Conservation (phyloP, 2,797 vertebrate genomes). For the Lepidocolaptes lacrymiger region DNA sequence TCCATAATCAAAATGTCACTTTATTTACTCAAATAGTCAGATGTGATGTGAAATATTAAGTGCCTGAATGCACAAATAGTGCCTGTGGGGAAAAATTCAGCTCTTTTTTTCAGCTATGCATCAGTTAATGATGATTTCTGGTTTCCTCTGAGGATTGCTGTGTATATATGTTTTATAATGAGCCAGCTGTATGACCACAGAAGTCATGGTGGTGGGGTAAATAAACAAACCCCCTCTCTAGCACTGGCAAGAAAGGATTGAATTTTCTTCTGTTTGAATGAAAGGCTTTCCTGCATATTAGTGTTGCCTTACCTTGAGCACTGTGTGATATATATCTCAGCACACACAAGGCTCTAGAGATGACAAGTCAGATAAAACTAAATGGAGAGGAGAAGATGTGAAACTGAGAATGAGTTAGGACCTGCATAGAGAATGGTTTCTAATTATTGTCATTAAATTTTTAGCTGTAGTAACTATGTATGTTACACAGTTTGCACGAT, state of each 20-base stretch:
- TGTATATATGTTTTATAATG: background rate
- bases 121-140: slow-evolving; percentile 16
- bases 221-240: background rate
- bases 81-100: background rate
- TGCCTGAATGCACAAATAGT: background rate
- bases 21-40: slow-evolving; percentile 44
- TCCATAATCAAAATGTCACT: slow-evolving; percentile 43
- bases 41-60: slow-evolving; percentile 41
- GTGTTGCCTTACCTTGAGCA: background rate
- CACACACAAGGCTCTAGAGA: background rate
- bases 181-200: background rate
- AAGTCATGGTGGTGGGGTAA: background rate
- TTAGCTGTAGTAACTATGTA: background rate
- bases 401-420: background rate
- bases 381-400: background rate
- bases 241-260: background rate
- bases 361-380: background rate
- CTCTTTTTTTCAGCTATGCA: background rate
- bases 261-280: background rate
- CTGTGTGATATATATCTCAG: background rate
- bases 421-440: background rate
- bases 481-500: background rate
- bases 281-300: background rate
- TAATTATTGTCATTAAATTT: background rate
- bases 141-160: background rate